phyloP scores from a whole-genome alignment of 1,140 invertebrate species.

The Leptopilina boulardi region DNA sequence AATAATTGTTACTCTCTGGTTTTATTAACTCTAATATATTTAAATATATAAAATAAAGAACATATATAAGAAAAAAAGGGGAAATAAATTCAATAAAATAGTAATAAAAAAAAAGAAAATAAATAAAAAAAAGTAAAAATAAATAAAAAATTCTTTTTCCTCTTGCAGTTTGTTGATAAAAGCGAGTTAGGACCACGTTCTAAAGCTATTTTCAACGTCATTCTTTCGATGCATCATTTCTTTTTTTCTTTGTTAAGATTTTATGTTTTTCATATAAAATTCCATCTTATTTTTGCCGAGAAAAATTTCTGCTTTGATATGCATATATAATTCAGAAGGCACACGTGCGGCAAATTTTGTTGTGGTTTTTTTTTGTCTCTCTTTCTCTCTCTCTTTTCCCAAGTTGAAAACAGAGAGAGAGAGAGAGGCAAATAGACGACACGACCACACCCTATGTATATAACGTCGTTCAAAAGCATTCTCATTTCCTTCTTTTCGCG shows the following conservation, averaged over 20 bases:
- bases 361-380: background rate
- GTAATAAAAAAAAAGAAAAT: too few species aligned
- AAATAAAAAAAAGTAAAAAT: too few species aligned
- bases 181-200: too few species aligned
- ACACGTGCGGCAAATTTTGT: constrained; percentile 20
- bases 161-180: too few species aligned
- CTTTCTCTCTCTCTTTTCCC: background rate
- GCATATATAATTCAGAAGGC: constrained; percentile 15
- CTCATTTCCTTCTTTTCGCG: constrained; percentile 32
- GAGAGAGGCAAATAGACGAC: constrained; percentile 11
- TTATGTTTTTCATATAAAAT: constrained; percentile 1
- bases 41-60: too few species aligned
- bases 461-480: constrained; percentile 24
- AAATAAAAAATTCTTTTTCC: too few species aligned
- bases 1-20: too few species aligned
- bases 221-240: background rate
- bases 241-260: constrained; percentile 10
- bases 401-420: background rate
- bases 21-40: too few species aligned
- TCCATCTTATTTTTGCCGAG: background rate
- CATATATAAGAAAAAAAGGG: too few species aligned
- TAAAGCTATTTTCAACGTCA: background rate
- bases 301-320: constrained; percentile 11
- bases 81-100: too few species aligned
- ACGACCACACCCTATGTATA: background rate